Evolutionary conservation across 2,113 vertebrate species (phyloP), one percentile per base, ranked within the genome.

Genomic region (Shinisaurus crocodilurus): DNA sequence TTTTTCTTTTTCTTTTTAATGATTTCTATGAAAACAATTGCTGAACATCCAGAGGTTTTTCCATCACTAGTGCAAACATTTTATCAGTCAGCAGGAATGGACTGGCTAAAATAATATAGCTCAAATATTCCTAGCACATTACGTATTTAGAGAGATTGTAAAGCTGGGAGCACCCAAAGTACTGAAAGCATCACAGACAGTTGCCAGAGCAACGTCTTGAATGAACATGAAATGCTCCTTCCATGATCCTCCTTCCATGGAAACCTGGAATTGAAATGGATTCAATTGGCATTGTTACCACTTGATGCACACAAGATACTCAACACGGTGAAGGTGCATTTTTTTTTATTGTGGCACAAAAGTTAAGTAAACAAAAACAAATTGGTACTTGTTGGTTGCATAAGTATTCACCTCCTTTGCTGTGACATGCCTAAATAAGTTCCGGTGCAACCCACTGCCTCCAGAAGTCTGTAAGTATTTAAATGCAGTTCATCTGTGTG

Each of bases 11-110:
- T 25, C 16, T 0, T 29, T 92, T 87, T 70, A 27, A 32, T 32
- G 16, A 50, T 45, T 45, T 10, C 7, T 84, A 37, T 86, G n/a
- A 74, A 75, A 89, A 89, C 7, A 80, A 72, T 1, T 57, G 65
- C 10, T 0, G 0, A 90, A 76, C 27, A 82, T 63, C 15, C 0
- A 0, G 84, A 37, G 0, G 0, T 77, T 81, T 90, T 1, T 13
- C 18, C 20, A 8, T 6, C 34, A 88, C 9, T 87, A 0, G 50
- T 88, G 82, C 83, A 88, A 79, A 67, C 34, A 70, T 8, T 16
- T 37, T 87, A 82, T 57, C 77, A 80, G 27, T 69, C 82, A 43
- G 82, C n/a, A 84, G 70, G 83, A 86, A 88, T 34, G 54, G 37
- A n/a, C 45, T 65, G 1, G 32, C 57, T 80, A 54, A 69, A 69